Percentiles rank a stretch among this genome's conserved stretches.
Evolutionary conservation across 2,113 vertebrate species (phyloP).

Genomic region (Microtus oregoni): DNA sequence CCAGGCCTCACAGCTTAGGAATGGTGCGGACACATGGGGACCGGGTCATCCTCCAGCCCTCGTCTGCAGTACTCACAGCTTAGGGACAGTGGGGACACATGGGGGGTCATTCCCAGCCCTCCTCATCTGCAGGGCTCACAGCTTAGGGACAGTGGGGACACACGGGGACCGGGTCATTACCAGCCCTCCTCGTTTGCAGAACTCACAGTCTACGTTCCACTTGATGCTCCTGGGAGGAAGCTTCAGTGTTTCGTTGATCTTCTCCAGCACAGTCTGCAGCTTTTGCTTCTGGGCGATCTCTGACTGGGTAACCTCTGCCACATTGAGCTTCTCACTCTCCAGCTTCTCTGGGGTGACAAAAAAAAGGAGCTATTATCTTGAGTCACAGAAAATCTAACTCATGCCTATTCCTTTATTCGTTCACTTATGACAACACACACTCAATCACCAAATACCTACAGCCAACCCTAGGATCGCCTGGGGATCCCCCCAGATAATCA

Average conservation of each 20-base stretch:
- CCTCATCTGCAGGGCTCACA: not conserved
- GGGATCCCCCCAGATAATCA: not conserved
- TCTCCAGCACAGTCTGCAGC: conserved; percentile 93
- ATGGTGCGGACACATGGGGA: no score
- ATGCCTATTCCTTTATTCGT: not conserved
- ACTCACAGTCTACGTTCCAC: conserved; percentile 94
- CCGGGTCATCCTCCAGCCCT: no score
- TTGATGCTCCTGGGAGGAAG: conserved; percentile 92
- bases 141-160: not conserved
- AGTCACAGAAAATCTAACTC: not conserved
- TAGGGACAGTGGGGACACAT: no score
- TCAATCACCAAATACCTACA: not conserved
- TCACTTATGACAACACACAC: not conserved
- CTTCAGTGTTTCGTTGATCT: conserved; percentile 94
- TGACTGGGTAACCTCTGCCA: conserved; percentile 94
- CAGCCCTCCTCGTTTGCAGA: not conserved
- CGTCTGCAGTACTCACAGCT: not conserved
- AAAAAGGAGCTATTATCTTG: conserved; percentile 33
- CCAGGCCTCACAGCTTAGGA: not conserved
- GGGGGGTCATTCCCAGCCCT: no score
- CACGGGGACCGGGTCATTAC: not conserved
- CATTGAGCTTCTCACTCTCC: conserved; percentile 93
- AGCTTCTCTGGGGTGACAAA: conserved; percentile 89
- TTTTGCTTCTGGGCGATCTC: conserved; percentile 96
- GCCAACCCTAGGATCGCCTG: not conserved